phyloP scores from a whole-genome alignment of 2,888 invertebrate genomes.

The Diarsia mendica region DNA sequence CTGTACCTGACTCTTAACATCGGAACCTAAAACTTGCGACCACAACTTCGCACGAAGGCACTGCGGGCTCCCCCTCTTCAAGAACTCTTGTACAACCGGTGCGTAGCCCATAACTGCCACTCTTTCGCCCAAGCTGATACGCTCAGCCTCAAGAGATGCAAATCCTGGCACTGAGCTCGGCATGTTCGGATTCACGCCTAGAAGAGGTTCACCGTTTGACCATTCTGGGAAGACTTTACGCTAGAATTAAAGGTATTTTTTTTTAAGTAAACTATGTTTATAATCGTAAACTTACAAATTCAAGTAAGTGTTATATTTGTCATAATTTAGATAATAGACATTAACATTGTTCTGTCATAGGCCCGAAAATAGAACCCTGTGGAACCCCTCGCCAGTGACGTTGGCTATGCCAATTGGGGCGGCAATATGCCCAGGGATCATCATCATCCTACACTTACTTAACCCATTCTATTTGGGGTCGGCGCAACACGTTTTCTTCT shows the following conservation, averaged over 20 bases:
- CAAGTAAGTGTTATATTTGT: not conserved
- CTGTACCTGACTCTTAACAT: slow-evolving; percentile 91
- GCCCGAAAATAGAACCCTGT: slow-evolving; percentile 7
- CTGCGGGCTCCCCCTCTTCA: slow-evolving; percentile 96
- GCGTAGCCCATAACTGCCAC: slow-evolving; percentile 95
- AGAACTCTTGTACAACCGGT: slow-evolving; percentile 96
- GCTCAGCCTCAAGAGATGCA: slow-evolving; percentile 92
- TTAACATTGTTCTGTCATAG: not conserved
- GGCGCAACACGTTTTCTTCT: no score
- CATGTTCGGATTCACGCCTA: slow-evolving; percentile 92
- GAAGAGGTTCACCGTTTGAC: slow-evolving; percentile 93
- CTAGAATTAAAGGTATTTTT: slow-evolving; percentile 80
- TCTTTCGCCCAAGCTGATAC: slow-evolving; percentile 93
- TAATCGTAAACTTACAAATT: not conserved
- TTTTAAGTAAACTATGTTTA: not conserved
- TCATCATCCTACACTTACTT: no score
- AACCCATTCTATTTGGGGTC: no score
- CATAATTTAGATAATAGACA: not conserved
- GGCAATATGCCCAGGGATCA: not conserved
- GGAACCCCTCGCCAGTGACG: not conserved
- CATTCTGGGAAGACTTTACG: slow-evolving; percentile 93
- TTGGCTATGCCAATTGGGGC: not conserved
- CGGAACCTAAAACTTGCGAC: slow-evolving; percentile 96
- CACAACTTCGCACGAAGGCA: slow-evolving; percentile 95
- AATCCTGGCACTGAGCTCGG: slow-evolving; percentile 89